Percentiles rank a stretch among this genome's conserved stretches.
Evolutionary conservation across 2,113 vertebrate genomes (phyloP).

Genomic region (Cettia cetti): DNA sequence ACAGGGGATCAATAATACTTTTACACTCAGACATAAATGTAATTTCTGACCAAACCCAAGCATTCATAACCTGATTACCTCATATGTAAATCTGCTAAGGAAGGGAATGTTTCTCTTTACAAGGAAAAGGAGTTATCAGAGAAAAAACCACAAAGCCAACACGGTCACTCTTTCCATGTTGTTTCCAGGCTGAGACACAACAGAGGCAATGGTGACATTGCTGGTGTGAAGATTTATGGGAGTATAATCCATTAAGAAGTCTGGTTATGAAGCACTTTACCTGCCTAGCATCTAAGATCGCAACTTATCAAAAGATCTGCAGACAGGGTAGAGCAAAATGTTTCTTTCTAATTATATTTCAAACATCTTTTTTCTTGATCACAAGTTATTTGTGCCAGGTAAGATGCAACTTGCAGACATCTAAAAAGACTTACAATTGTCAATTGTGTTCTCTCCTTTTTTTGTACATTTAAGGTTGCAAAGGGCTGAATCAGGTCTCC

Average conservation of each 20-base stretch:
- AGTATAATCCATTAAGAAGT: not conserved
- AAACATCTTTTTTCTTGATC: not conserved
- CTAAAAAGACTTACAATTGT: not conserved
- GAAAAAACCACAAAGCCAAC: not conserved
- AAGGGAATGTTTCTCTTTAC: not conserved
- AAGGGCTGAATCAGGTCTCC: not conserved
- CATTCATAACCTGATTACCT: not conserved
- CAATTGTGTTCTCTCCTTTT: not conserved
- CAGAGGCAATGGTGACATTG: not conserved
- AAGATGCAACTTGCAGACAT: not conserved
- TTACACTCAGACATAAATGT: not conserved
- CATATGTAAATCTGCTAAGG: not conserved
- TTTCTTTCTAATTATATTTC: not conserved
- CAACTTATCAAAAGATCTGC: not conserved
- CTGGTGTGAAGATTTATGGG: not conserved
- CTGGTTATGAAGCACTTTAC: not conserved
- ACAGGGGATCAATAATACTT: not conserved
- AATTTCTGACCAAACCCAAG: not conserved
- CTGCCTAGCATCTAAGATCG: not conserved
- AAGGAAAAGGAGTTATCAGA: not conserved
- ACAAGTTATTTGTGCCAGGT: not conserved
- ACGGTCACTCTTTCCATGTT: not conserved
- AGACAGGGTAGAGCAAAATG: not conserved
- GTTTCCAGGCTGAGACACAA: not conserved
- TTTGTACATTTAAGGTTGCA: not conserved